phyloP scores from a whole-genome alignment of 2,888 invertebrate species.

The Smittia aterrima region DNA sequence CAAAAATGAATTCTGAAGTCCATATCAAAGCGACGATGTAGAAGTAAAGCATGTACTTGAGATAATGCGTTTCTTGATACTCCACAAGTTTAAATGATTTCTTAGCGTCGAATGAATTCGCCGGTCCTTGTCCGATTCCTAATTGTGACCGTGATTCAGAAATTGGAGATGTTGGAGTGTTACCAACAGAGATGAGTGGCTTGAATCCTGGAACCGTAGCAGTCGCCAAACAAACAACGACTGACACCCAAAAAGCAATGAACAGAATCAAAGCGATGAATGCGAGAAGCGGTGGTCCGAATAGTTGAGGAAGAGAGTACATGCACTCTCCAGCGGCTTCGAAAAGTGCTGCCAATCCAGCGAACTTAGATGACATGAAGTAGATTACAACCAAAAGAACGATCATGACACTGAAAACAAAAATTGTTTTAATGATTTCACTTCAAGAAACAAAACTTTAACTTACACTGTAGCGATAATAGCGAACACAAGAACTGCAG shows the following conservation, averaged over 20 bases:
- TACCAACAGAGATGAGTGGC: constrained; percentile 48
- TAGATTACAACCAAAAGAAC: constrained; percentile 71
- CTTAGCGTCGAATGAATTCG: neutral
- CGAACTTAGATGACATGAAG: constrained; percentile 75
- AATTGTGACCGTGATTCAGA: neutral
- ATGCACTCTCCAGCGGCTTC: constrained; percentile 88
- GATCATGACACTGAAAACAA: constrained; percentile 56
- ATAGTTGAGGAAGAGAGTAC: constrained; percentile 76
- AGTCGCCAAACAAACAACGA: constrained; percentile 77
- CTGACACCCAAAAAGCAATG: constrained; percentile 81
- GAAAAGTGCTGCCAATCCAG: constrained; percentile 80
- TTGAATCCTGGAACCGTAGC: constrained; percentile 70
- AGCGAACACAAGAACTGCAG: constrained; percentile 78
- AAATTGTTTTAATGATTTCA: constrained; percentile 42
- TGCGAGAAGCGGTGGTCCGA: constrained; percentile 81
- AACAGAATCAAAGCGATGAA: constrained; percentile 75
- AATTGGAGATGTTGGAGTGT: neutral
- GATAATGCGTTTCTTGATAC: constrained; percentile 73
- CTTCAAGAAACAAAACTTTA: constrained; percentile 70
- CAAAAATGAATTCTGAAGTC: constrained; percentile 91
- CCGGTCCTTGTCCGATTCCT: neutral
- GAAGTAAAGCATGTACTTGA: constrained; percentile 93
- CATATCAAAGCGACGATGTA: constrained; percentile 87
- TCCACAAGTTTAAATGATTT: constrained; percentile 64
- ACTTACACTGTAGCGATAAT: constrained; percentile 72